Evolutionary conservation across 2,797 vertebrate species (phyloP), one percentile per base, ranked within the genome.

Genomic region (Myotis myotis): DNA sequence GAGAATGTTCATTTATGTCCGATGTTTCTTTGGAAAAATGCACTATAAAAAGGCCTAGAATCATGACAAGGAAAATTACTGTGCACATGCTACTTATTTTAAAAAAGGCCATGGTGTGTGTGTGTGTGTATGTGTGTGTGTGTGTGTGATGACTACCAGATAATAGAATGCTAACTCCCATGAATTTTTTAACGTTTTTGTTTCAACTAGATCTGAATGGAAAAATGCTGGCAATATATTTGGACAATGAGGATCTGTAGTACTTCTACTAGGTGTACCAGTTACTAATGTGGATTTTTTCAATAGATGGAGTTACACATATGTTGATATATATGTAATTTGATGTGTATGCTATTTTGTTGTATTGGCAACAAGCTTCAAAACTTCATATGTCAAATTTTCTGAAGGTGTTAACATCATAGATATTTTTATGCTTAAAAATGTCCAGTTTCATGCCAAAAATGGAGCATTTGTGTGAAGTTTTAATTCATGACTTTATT

Each of bases 1-100:
- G 82, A 95, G 97, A 97, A 97, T 97, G 97, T 98, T 98, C 96
- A 98, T 98, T 98, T 98, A 98, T 97, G 98, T 98, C 97, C 93
- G 55, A 98, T 96, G 95, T 95, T 98, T 97, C 96, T 98, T 97
- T 98, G 97, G 97, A 97, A 98, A 97, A 97, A 97, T 95, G 86
- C 80, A 91, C 96, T 94, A 93, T n/a, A 80, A 97, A 86, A 96
- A 97, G 96, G 83, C 84, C 97, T 17, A 97, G 96, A 97, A 94
- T 93, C 90, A 85, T 97, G 96, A 98, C 88, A 97, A 96, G 96
- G 95, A 94, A 98, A 98, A 97, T 96, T 97, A 96, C 80, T 89
- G 88, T 94, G 82, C 47, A 96, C 80, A 85, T 93, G 66, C 75
- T 78, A 86, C 88, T 97, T 97, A 80, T 90, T 96, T 92, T 55